These are phyloP conservation scores for Electrona antarctica DNA, from an alignment of 2,113 vertebrate genomes.

Conservation along the genomic window DNA sequence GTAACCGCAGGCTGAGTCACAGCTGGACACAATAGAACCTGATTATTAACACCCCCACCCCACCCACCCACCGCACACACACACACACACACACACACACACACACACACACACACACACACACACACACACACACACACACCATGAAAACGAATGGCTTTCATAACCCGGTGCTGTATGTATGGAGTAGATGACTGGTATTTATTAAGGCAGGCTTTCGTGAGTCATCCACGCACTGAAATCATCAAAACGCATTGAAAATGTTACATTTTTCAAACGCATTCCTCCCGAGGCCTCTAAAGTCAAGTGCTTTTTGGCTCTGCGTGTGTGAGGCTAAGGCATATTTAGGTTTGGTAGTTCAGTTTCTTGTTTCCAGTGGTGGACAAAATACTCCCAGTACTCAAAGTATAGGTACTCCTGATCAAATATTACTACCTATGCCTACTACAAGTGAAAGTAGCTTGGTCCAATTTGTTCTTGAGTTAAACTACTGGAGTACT, in stretches of 20 bases:
- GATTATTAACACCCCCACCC: constrained; percentile 1
- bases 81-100: too few relatives aligned
- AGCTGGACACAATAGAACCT: constrained; percentile 41
- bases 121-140: neutral
- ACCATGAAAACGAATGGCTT: constrained; percentile 10
- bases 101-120: neutral
- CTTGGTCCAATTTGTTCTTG: too few relatives aligned
- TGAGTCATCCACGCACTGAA: neutral
- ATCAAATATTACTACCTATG: too few relatives aligned
- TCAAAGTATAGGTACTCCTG: too few relatives aligned
- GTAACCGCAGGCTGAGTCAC: constrained; percentile 26
- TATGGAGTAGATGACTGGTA: constrained; percentile 25
- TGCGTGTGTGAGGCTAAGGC: neutral
- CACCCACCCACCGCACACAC: neutral
- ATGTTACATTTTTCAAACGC: neutral
- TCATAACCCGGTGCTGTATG: constrained; percentile 21
- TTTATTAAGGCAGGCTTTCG: neutral
- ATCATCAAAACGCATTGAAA: neutral
- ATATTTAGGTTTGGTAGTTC: neutral
- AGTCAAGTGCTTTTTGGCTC: neutral
- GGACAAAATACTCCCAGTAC: too few relatives aligned
- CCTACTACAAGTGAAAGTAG: too few relatives aligned
- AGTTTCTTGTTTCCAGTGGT: neutral
- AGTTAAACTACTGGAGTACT: too few relatives aligned
- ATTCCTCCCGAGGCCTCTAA: neutral